Evolutionary conservation across 2,797 vertebrate genomes (phyloP).

Genomic region (Falco columbarius): DNA sequence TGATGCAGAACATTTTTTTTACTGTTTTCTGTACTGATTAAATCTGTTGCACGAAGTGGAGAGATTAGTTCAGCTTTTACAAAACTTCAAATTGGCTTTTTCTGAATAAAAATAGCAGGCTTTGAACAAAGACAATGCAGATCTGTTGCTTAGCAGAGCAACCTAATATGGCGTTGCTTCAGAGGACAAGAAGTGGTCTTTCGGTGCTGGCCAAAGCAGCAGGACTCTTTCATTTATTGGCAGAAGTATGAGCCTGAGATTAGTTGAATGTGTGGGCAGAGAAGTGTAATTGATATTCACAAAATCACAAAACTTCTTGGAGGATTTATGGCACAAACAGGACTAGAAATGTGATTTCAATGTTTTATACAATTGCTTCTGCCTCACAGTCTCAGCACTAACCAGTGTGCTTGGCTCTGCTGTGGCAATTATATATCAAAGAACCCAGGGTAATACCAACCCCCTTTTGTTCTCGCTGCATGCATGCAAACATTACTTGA

Average conservation of each 20-base stretch:
- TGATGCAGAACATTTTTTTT: neutral
- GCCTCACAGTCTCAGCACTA: neutral
- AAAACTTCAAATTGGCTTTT: neutral
- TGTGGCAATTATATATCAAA: constrained; percentile 14
- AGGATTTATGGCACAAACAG: neutral
- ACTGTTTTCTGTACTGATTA: neutral
- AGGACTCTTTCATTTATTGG: neutral
- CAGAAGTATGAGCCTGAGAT: neutral
- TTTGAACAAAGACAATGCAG: neutral
- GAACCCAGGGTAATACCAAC: constrained; percentile 6
- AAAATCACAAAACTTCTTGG: neutral
- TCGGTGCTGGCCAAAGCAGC: neutral
- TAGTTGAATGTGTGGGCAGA: neutral
- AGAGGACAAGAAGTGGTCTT: neutral
- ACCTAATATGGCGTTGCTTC: neutral
- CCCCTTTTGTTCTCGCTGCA: constrained; percentile 27
- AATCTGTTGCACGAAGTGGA: neutral
- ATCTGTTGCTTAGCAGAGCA: constrained; percentile 7
- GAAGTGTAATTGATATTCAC: constrained; percentile 29
- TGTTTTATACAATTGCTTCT: constrained; percentile 32
- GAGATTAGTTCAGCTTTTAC: neutral
- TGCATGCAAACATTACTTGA: constrained; percentile 10
- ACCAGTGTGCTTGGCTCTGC: neutral
- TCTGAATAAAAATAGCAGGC: neutral
- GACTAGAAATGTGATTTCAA: constrained; percentile 5